Evolutionary conservation across 2,113 vertebrate genomes (phyloP).

Genomic region (Cyprinodon variegatus): DNA sequence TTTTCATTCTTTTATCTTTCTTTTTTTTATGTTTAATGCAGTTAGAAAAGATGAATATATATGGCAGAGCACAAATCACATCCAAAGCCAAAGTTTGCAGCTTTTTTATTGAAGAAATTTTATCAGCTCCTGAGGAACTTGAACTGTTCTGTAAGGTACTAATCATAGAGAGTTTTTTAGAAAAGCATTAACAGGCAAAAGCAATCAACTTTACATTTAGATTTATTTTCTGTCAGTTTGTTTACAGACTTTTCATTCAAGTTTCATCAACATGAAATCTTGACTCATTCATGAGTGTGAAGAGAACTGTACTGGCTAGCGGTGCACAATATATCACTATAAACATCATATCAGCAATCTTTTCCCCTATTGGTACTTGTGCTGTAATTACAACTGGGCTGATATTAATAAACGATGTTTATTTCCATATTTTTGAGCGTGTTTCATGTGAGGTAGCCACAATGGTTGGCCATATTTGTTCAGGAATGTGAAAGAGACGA

Average conservation of each 20-base stretch:
- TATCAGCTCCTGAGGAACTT: slow-evolving; percentile 39
- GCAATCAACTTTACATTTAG: slow-evolving; percentile 11
- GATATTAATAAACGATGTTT: too few species aligned
- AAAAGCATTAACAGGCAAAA: slow-evolving; percentile 27
- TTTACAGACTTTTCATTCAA: background rate
- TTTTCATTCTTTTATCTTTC: slow-evolving; percentile 35
- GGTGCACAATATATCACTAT: too few species aligned
- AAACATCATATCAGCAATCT: too few species aligned
- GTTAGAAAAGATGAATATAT: slow-evolving; percentile 46
- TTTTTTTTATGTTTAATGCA: slow-evolving; percentile 42
- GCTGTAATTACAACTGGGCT: background rate
- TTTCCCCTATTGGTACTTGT: background rate
- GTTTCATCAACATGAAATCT: slow-evolving; percentile 1
- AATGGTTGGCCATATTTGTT: too few species aligned
- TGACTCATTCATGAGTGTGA: background rate
- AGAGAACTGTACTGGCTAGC: too few species aligned
- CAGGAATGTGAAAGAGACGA: too few species aligned
- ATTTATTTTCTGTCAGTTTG: background rate
- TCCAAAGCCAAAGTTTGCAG: slow-evolving; percentile 21
- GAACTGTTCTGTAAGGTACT: slow-evolving; percentile 14
- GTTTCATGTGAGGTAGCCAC: too few species aligned
- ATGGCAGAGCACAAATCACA: slow-evolving; percentile 44
- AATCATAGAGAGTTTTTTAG: slow-evolving; percentile 25
- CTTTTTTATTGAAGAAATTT: slow-evolving; percentile 30
- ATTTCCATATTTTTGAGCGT: too few species aligned